Evolutionary conservation across 2,888 invertebrate species (phyloP).

Genomic region (Macaria notata): DNA sequence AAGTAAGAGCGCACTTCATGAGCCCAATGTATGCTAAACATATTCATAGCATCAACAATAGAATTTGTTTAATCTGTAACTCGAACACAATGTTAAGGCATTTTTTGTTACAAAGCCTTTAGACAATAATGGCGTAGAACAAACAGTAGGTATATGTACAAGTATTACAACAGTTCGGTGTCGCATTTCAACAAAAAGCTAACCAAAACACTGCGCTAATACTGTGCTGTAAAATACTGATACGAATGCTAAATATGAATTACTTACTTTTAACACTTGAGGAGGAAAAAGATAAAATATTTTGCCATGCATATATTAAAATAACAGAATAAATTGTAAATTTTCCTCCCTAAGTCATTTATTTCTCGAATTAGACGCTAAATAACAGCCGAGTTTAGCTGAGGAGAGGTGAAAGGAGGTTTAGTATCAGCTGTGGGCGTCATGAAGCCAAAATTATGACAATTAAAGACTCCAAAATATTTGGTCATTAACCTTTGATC

Average conservation of each 20-base stretch:
- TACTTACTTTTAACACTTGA: constrained; percentile 17
- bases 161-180: too few species aligned
- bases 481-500: constrained; percentile 18
- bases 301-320: too few species aligned
- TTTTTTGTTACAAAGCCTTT: constrained; percentile 1
- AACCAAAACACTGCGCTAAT: too few species aligned
- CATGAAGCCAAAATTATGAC: constrained; percentile 7
- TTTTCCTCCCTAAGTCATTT: too few species aligned
- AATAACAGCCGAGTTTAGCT: too few species aligned
- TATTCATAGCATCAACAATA: constrained; percentile 5
- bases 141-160: too few species aligned
- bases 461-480: constrained; percentile 5
- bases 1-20: constrained; percentile 1
- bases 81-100: constrained; percentile 1
- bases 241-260: constrained; percentile 33
- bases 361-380: too few species aligned
- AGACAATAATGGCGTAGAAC: too few species aligned
- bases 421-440: constrained; percentile 9
- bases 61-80: not conserved
- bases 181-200: too few species aligned
- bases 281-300: not conserved
- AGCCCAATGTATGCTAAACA: constrained; percentile 10
- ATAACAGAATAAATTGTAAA: too few species aligned
- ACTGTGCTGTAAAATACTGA: constrained; percentile 12
- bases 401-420: constrained; percentile 3